A percentile compares a stretch with the other conserved stretches of the same genome.
These are phyloP conservation scores for Brachionus asplanchnoidis DNA, from an alignment of 1,140 invertebrate species.

Conservation along the genomic window DNA sequence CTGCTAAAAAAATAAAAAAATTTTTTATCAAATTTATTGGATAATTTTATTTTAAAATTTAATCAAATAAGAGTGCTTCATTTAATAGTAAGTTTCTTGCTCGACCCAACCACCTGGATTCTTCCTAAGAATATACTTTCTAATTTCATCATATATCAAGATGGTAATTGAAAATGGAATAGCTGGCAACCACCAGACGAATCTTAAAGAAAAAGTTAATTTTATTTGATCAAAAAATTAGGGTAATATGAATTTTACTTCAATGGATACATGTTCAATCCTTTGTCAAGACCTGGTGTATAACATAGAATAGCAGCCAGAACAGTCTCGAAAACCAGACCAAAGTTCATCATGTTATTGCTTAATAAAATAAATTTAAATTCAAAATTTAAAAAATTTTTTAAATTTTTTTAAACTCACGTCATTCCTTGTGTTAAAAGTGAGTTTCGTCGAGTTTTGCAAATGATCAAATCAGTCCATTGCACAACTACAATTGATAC, in stretches of 20 bases:
- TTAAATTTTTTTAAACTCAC: slow-evolving; percentile 56
- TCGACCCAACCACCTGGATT: slow-evolving; percentile 94
- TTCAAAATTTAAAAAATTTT: neutral
- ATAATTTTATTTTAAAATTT: no score
- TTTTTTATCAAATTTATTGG: no score
- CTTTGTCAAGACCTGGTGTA: slow-evolving; percentile 56
- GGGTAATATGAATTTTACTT: slow-evolving; percentile 47
- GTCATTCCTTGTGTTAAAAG: slow-evolving; percentile 90
- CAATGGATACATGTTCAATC: slow-evolving; percentile 57
- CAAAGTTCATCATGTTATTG: slow-evolving; percentile 57
- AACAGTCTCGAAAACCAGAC: slow-evolving; percentile 57
- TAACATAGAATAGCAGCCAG: slow-evolving; percentile 56
- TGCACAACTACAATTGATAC: slow-evolving; percentile 95
- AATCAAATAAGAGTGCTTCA: no score
- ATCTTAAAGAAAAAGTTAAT: slow-evolving; percentile 61
- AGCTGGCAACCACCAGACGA: slow-evolving; percentile 92
- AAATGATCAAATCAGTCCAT: slow-evolving; percentile 97
- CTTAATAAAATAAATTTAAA: neutral
- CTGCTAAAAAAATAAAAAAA: no score
- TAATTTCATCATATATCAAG: slow-evolving; percentile 87
- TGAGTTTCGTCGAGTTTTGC: slow-evolving; percentile 92
- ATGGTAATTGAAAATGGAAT: slow-evolving; percentile 91
- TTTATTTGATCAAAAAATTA: no score
- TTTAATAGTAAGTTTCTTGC: slow-evolving; percentile 80
- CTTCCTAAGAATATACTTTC: slow-evolving; percentile 80